Base-by-base conservation (phyloP, 2,113 vertebrate genomes). In the Sorex araneus region DNA sequence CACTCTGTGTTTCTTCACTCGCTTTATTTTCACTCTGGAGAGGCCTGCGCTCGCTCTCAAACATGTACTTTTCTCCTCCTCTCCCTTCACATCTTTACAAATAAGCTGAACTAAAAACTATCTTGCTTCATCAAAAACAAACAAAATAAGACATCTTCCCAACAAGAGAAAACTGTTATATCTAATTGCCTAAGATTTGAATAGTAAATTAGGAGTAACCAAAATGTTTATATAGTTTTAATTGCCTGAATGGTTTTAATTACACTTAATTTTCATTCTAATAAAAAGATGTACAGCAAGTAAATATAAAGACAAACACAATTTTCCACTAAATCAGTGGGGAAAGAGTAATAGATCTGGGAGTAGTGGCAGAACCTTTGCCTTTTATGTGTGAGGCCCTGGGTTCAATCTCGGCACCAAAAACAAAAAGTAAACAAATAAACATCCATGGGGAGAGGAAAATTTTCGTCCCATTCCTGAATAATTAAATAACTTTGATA, bases 181-280 rank as follows among this genome's bases (percentile, higher is more conserved):
- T 75, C 5, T 90, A 78, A 89, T 76, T 82, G 43, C 34, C 28
- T 69, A 78, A 93, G 21, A 81, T 45, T 19, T 93, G 60, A 60
- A 89, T 0, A 76, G 60, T 71, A 60, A 92, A 28, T 83, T 87
- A 71, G 40, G n/a, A 95, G 28, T 50, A 91, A 89, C 10, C 3
- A 4, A 85, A 91, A 74, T 83, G 27, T 83, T 86, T 83, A 77
- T 28, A 66, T n/a, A 66, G 34, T 84, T 93, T 92, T 89, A 90
- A 87, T 88, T 66, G 66, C 89, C 30, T 32, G 34, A 87, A 81
- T 95, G 34, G 57, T 95, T 95, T 89, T 45, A 91, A 93, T 74
- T 70, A 83, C 6, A 89, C 30, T 78, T 89, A 87, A 60, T 90
- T 50, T 82, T 92, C 66, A 76, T 60, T 88, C 66, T 90, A 76